These are phyloP conservation scores for Myotis planiceps DNA, from an alignment of 2,797 vertebrate genomes.

Conservation along the genomic window DNA sequence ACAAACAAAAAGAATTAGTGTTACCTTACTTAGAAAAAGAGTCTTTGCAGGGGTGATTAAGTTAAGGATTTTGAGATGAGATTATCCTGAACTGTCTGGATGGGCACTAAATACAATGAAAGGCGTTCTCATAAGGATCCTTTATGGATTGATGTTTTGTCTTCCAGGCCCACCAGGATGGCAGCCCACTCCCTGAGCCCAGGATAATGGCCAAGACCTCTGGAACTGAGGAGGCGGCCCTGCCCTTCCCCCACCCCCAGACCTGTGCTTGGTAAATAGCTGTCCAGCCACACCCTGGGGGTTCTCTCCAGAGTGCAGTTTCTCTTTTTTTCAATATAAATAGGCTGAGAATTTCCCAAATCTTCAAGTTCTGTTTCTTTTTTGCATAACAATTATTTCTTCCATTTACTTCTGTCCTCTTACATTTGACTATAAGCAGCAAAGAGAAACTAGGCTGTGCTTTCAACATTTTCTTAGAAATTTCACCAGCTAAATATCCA, in stretches of 20 bases:
- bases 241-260: too few relatives aligned
- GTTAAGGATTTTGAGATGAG: neutral
- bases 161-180: neutral
- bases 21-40: neutral
- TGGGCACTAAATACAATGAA: neutral
- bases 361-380: neutral
- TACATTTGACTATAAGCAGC: neutral
- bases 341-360: neutral
- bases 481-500: neutral
- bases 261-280: neutral
- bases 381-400: neutral
- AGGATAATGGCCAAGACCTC: neutral
- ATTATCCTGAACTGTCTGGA: neutral
- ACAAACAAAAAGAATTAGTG: neutral
- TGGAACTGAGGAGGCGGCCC: neutral
- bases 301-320: neutral
- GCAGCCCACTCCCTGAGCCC: neutral
- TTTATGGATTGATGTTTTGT: neutral
- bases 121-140: neutral
- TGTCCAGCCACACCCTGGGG: neutral
- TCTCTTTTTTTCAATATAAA: neutral
- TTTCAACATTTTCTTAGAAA: constrained; percentile 11
- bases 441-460: neutral
- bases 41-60: neutral
- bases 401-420: neutral